Evolutionary conservation across 2,888 invertebrate genomes (phyloP).

Genomic region (Drosophila paranaensis): DNA sequence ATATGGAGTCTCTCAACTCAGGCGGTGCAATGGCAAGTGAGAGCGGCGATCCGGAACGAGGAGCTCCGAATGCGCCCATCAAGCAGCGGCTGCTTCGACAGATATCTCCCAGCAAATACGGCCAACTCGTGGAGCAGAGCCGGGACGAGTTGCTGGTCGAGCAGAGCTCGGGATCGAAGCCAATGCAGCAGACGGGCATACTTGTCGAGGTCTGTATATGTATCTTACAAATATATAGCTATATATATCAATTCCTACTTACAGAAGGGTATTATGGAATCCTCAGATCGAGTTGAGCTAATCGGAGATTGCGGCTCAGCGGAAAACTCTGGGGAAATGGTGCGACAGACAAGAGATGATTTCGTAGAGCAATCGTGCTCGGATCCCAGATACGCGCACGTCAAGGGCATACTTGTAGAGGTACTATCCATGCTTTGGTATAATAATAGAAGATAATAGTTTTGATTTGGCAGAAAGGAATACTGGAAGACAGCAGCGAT

Average conservation of each 20-base stretch:
- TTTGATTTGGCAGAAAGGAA: conserved; percentile 13
- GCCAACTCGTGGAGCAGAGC: conserved; percentile 19
- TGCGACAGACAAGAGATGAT: conserved; percentile 2
- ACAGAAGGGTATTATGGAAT: conserved; percentile 25
- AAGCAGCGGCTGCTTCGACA: neutral
- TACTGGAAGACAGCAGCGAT: neutral
- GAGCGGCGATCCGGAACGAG: neutral
- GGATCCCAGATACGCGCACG: neutral
- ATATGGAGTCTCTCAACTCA: neutral
- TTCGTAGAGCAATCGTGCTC: neutral
- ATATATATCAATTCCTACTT: neutral
- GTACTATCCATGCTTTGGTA: neutral
- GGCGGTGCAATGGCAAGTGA: neutral
- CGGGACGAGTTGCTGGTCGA: conserved; percentile 24
- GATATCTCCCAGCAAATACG: neutral
- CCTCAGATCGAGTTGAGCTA: neutral
- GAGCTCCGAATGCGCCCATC: no score
- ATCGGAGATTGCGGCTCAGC: conserved; percentile 14
- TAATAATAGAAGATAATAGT: accelerated
- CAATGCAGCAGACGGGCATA: conserved; percentile 14
- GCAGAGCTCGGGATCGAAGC: neutral
- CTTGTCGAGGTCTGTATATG: conserved; percentile 36
- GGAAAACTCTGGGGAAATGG: neutral
- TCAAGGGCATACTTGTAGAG: conserved; percentile 9
- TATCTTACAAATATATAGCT: neutral